Conservation (phyloP, 1,140 invertebrate genomes). For the Anastrepha obliqua region DNA sequence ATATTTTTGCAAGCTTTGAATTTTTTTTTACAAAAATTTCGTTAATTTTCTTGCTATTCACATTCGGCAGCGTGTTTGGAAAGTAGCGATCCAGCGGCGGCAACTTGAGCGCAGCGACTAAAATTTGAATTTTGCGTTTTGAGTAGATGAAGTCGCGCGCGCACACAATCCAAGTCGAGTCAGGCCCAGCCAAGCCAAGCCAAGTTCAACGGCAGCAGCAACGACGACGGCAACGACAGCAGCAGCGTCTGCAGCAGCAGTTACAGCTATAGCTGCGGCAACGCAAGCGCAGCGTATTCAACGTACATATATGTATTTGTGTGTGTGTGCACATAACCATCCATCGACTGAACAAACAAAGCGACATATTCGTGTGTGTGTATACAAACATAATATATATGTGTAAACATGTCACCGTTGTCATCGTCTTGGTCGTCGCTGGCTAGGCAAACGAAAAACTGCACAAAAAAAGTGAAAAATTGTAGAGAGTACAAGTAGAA, state of each 20-base stretch:
- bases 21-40: neutral
- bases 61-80: slow-evolving; percentile 11
- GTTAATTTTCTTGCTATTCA: neutral
- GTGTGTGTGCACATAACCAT: neutral
- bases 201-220: slow-evolving; percentile 38
- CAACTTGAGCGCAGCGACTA: slow-evolving; percentile 43
- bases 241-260: neutral
- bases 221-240: neutral
- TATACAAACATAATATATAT: neutral
- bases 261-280: neutral
- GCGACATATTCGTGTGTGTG: neutral
- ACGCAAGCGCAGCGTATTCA: neutral
- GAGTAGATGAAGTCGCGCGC: slow-evolving; percentile 51
- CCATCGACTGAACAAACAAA: neutral
- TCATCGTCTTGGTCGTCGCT: neutral
- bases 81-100: slow-evolving; percentile 40
- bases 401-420: slow-evolving; percentile 29
- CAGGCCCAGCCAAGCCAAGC: slow-evolving; percentile 29
- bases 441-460: slow-evolving; percentile 24
- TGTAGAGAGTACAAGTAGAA: neutral
- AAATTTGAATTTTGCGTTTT: slow-evolving; percentile 48
- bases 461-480: neutral
- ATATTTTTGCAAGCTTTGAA: neutral
- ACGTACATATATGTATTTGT: neutral
- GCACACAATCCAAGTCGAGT: slow-evolving; percentile 8